Conservation (phyloP, 2,113 vertebrate species). For the Mystacornis crossleyi region DNA sequence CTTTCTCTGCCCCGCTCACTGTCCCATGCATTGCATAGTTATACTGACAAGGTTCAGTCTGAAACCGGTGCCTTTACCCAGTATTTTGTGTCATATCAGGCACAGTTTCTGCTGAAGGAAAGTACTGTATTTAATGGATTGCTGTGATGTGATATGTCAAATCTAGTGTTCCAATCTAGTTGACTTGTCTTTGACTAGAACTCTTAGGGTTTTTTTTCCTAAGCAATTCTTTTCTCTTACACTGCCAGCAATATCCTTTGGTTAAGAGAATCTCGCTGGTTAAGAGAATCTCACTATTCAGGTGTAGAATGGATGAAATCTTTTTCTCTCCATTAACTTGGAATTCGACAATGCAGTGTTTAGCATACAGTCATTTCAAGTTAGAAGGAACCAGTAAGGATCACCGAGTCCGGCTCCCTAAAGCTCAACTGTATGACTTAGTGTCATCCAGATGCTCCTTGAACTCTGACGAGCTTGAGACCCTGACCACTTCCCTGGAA, state of each 20-base stretch:
- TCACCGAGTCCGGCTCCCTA: not conserved
- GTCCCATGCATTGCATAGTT: not conserved
- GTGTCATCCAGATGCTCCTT: not conserved
- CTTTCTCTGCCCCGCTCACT: not conserved
- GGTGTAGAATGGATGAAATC: not conserved
- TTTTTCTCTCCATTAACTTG: not conserved
- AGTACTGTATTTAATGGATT: not conserved
- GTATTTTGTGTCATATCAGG: not conserved
- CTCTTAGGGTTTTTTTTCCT: not conserved
- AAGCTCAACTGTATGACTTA: not conserved
- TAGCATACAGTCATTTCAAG: not conserved
- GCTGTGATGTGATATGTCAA: fast-evolving
- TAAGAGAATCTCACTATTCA: not conserved
- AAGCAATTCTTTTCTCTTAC: not conserved
- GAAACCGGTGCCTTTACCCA: not conserved
- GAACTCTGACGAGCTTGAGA: not conserved
- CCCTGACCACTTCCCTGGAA: not conserved
- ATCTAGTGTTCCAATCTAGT: not conserved
- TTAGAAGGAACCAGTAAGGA: not conserved
- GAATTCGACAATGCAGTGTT: not conserved
- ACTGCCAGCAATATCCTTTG: not conserved
- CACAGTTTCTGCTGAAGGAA: not conserved
- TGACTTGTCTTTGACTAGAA: not conserved
- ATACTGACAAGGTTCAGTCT: not conserved
- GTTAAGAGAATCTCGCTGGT: not conserved